These are phyloP conservation scores for Castor canadensis DNA, from an alignment of 2,113 vertebrate species.

Conservation along the genomic window DNA sequence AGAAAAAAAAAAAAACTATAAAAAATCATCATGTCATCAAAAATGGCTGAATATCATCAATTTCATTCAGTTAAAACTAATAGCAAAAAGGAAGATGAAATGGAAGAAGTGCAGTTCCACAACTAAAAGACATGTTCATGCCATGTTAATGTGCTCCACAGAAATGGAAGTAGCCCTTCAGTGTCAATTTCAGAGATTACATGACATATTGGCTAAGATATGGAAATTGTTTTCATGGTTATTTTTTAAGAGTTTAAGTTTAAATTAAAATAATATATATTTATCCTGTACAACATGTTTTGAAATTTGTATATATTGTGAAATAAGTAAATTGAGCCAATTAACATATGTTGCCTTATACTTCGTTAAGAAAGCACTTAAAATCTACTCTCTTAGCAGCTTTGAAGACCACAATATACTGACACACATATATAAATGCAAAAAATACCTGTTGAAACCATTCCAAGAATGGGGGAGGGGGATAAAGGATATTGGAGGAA, in stretches of 20 bases:
- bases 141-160: background rate
- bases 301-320: background rate
- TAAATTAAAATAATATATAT: background rate
- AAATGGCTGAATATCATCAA: background rate
- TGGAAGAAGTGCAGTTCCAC: background rate
- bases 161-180: background rate
- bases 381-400: background rate
- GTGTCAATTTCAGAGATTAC: background rate
- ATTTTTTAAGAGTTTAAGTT: background rate
- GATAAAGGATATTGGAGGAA: too few relatives aligned
- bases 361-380: background rate
- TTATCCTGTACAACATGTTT: background rate
- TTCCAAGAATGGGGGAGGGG: too few relatives aligned
- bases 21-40: background rate
- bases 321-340: background rate
- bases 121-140: background rate
- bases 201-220: background rate
- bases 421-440: too few relatives aligned
- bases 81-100: background rate
- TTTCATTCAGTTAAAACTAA: background rate
- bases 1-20: too few relatives aligned
- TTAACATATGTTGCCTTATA: background rate
- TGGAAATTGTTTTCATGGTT: background rate
- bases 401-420: too few relatives aligned
- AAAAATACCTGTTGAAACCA: too few relatives aligned